Evolutionary conservation across 2,113 vertebrate species (phyloP).

Genomic region (Clarias macrocephalus): DNA sequence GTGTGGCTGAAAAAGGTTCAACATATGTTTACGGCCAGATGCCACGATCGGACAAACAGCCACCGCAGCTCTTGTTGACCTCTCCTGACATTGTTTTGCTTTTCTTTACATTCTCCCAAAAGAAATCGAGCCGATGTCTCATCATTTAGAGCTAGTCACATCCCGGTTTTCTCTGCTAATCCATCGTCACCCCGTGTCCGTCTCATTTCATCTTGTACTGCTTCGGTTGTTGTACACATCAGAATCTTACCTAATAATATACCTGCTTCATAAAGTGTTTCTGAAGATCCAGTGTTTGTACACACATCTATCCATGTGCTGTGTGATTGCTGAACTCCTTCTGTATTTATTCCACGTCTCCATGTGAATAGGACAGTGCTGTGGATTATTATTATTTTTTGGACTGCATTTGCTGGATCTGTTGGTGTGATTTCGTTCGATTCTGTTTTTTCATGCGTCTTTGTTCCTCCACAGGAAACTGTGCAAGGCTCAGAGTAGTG

Average conservation of each 20-base stretch:
- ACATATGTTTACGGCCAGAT: constrained; percentile 54
- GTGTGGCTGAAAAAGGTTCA: constrained; percentile 64
- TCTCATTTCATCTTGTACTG: background rate
- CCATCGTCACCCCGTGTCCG: background rate
- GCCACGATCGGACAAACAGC: background rate
- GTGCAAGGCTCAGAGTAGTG: constrained; percentile 75
- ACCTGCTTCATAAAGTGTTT: background rate
- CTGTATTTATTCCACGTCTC: background rate
- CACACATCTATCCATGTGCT: background rate
- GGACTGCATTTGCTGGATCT: background rate
- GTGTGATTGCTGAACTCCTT: background rate
- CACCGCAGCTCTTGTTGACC: background rate
- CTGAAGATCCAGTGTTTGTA: background rate
- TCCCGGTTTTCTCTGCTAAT: background rate
- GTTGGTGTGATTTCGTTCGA: background rate
- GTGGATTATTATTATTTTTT: background rate
- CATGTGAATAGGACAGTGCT: background rate
- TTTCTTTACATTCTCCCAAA: background rate
- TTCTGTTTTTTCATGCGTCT: background rate
- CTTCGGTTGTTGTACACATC: background rate
- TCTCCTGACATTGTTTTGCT: background rate
- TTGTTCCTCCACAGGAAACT: constrained; percentile 78
- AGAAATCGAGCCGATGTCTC: too few relatives aligned
- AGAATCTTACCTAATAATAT: too few relatives aligned
- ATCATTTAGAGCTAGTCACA: too few relatives aligned